Percentiles rank a stretch among this genome's conserved stretches.
Evolutionary conservation across 2,113 vertebrate genomes (phyloP).

Genomic region (Sigmodon hispidus): DNA sequence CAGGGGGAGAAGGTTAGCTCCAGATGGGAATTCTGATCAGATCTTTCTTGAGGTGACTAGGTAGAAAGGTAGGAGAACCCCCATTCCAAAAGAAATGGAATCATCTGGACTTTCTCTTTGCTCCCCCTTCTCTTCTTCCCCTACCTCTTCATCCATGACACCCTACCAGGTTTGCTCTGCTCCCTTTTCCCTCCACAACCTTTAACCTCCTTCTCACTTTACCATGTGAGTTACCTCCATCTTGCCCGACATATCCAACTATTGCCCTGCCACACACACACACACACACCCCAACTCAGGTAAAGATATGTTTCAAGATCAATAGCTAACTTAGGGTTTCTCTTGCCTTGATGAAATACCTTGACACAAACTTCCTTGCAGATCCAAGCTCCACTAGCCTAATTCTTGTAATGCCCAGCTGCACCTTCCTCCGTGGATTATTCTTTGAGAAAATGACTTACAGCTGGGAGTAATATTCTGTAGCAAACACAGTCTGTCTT

Average conservation of each 20-base stretch:
- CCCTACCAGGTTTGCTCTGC: neutral
- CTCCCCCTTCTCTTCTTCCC: no score
- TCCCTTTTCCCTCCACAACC: no score
- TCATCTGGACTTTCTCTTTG: no score
- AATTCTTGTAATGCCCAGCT: neutral
- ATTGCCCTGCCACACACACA: no score
- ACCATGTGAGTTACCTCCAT: neutral
- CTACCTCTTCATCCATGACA: no score
- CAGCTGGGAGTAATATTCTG: neutral
- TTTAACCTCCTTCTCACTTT: neutral
- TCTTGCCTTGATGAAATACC: neutral
- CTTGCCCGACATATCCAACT: neutral
- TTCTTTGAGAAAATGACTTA: neutral
- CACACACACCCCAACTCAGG: no score
- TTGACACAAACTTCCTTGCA: neutral
- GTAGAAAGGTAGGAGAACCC: no score
- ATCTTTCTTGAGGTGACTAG: no score
- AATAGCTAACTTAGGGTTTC: neutral
- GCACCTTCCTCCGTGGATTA: neutral
- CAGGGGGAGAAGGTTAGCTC: no score
- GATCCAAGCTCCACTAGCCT: neutral
- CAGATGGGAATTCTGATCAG: no score
- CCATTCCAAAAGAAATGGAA: no score
- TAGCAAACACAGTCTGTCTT: neutral
- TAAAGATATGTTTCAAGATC: neutral